Evolutionary conservation across 1,140 invertebrate genomes (phyloP), one percentile per base, ranked within the genome.

Genomic region (Neomicropteryx cornuta): DNA sequence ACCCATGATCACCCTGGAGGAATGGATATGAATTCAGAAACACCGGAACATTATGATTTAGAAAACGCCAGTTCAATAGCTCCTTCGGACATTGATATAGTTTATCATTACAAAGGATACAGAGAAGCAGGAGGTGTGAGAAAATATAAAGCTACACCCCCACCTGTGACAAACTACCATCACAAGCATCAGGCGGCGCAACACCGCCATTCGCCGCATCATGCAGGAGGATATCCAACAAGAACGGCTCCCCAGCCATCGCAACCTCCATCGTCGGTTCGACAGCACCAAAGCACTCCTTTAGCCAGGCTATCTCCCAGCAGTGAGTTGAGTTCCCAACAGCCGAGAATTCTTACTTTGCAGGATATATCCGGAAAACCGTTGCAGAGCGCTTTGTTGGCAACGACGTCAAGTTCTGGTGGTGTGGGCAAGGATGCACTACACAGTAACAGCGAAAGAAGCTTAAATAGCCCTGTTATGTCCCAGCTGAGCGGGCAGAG

Each of bases 1-100:
- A 72, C 73, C 0, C 79, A 83, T 37, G 78, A 81, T 42, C 76
- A 76, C 41, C 69, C 71, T 0, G 71, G 72, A 39, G 71, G 72
- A 23, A 75, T 73, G 39, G 75, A 79, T 45, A 56, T 81, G 34
- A 80, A 85, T 55, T 81, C 83, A 1, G 90, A 95, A 56, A 75
- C 86, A 45, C 90, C 91, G 0, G 93, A 97, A 56, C 92, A 94
- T 55, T 97, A 97, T 52, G 93, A 97, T 58, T 65, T 97, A 36
- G 93, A 97, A 62, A 97, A 97, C 63, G 90, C 92, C 1, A 94
- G 90, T 57, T 94, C 89, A 1, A 96, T 97, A 45, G 94, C 94
- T 1, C 92, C 94, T 0, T 94, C 90, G 8, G 94, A 97, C 59
- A 95, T 96, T 42, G 93, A 97, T 53, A 89, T 97, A 41, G 88